These are phyloP conservation scores for Anhinga anhinga DNA, from an alignment of 2,113 vertebrate species.

Conservation along the genomic window DNA sequence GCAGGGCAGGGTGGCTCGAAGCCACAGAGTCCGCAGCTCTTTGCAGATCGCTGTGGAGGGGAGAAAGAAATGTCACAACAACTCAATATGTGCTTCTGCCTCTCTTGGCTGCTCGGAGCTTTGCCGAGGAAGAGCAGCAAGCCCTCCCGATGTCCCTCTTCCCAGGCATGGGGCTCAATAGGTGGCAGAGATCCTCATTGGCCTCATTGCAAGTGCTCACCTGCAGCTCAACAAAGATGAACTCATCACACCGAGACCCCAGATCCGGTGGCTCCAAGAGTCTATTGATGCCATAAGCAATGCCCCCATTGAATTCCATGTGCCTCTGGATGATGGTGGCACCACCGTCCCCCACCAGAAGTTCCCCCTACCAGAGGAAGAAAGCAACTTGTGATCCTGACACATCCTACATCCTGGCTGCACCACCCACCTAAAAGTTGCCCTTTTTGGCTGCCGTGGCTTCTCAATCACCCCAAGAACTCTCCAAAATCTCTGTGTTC, in stretches of 20 bases:
- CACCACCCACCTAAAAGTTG: background rate
- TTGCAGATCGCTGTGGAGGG: background rate
- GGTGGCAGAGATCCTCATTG: background rate
- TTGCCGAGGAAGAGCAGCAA: background rate
- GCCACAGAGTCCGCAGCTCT: slow-evolving; percentile 72
- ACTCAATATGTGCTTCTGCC: background rate
- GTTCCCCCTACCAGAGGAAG: slow-evolving; percentile 77
- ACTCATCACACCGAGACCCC: slow-evolving; percentile 86
- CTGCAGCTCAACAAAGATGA: slow-evolving; percentile 44
- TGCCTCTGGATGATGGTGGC: slow-evolving; percentile 81
- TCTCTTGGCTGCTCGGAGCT: background rate
- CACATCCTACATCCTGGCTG: background rate
- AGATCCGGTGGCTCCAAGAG: slow-evolving; percentile 89
- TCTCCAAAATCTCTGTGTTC: background rate
- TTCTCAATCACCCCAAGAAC: background rate
- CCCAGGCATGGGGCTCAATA: accelerated
- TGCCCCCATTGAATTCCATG: slow-evolving; percentile 83
- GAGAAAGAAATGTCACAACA: background rate
- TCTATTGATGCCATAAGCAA: slow-evolving; percentile 88
- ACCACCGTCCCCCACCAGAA: slow-evolving; percentile 77
- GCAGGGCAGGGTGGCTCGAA: slow-evolving; percentile 61
- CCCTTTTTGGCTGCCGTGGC: background rate
- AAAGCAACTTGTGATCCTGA: background rate
- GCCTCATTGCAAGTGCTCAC: background rate
- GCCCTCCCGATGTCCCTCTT: background rate